Base-by-base conservation (phyloP, 1,140 invertebrate genomes). In the Drosophila tristis region DNA sequence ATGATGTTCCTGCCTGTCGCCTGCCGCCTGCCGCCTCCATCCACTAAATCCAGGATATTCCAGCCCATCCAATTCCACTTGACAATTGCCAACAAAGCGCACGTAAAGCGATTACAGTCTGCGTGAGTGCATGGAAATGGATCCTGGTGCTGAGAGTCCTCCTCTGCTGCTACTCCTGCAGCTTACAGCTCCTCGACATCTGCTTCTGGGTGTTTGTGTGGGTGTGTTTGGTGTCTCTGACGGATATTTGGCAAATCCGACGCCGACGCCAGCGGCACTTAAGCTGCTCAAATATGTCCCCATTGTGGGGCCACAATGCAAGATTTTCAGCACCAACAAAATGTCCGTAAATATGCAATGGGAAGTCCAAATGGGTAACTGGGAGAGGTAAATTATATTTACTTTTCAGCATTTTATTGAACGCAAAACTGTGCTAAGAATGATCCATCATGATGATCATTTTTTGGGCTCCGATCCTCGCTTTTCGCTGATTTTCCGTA, bases 81-180 rank as follows among this genome's bases (percentile, higher is more conserved):
- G 73, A 76, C 73, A 76, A 76, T 76, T 76, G 73, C 75, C 73
- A 76, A 76, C 73, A 76, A 76, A 76, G 73, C 73, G 73, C 73
- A 76, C 73, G 73, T 76, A 76, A 76, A 76, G 73, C 73, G 73
- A 76, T 76, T 76, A 76, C 73, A 49, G 68, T 53, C 72, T 68
- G 73, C 73, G 55, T 76, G 73, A 76, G 73, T 76, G 73, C 72
- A 76, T 56, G 72, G 55, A 75, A 42, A 20, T 73, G 67, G 55
- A 61, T 53, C 9, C 51, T 39, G 51, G 26, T 53, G 29, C 29
- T 35, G 51, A 13, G 35, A 39, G 35, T 13, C 35, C 63, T 65
- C 16, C 47, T 29, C 47, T 29, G 43, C 39, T 44, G 23, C 20
- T 15, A 35, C 15, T 51, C 20, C 57, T 15, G 58, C 8, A 47